These are phyloP conservation scores for Nomada goodeniana DNA, from an alignment of 2,888 invertebrate species.

Conservation along the genomic window DNA sequence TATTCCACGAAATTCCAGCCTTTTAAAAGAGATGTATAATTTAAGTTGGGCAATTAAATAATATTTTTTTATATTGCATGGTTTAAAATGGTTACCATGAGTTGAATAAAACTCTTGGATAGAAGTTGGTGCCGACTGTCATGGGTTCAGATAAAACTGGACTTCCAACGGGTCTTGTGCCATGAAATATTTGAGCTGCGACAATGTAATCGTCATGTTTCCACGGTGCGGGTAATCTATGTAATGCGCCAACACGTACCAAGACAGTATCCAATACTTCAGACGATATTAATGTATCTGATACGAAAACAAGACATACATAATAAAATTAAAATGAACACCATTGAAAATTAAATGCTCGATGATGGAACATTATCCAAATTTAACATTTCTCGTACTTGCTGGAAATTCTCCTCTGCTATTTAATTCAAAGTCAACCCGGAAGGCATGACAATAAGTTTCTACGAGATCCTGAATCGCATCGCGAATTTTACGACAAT, in stretches of 20 bases:
- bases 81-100: conserved; percentile 88
- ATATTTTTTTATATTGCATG: conserved; percentile 17
- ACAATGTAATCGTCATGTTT: conserved; percentile 94
- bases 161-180: conserved; percentile 91
- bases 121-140: conserved; percentile 89
- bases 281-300: conserved; percentile 89
- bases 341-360: not conserved
- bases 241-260: conserved; percentile 93
- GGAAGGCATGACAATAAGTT: conserved; percentile 93
- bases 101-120: conserved; percentile 93
- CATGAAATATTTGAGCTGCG: conserved; percentile 95
- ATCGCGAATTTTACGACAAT: conserved; percentile 90
- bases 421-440: conserved; percentile 92
- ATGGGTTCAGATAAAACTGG: conserved; percentile 90
- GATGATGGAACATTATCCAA: not conserved
- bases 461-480: conserved; percentile 93
- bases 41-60: conserved; percentile 6
- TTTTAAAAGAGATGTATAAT: conserved; percentile 74
- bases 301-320: conserved; percentile 9
- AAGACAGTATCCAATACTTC: conserved; percentile 91
- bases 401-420: conserved; percentile 87
- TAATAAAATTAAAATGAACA: not conserved
- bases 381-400: conserved; percentile 77
- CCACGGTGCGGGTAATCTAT: conserved; percentile 91
- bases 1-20: conserved; percentile 92